Conservation (phyloP, 2,888 invertebrate species). For the Pandemis heparana region DNA sequence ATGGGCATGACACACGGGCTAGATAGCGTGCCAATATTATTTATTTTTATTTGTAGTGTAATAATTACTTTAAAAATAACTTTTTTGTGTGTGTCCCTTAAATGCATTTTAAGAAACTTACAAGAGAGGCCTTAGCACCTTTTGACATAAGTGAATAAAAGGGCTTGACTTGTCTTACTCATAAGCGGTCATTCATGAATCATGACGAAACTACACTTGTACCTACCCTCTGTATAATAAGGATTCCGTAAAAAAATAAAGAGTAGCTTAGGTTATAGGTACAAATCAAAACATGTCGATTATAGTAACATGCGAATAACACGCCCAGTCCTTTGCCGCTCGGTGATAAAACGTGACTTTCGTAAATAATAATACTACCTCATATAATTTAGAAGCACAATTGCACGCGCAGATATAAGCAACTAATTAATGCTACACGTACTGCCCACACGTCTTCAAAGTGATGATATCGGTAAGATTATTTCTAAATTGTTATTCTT, state of each 20-base stretch:
- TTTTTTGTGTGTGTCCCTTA: too few relatives aligned
- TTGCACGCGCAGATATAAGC: background rate
- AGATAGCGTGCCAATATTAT: too few relatives aligned
- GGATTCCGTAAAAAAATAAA: too few relatives aligned
- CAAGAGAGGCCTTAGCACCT: too few relatives aligned
- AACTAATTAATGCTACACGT: background rate
- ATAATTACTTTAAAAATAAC: too few relatives aligned
- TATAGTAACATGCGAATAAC: too few relatives aligned
- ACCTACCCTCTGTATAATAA: too few relatives aligned
- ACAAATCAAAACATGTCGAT: background rate
- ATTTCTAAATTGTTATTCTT: constrained; percentile 9
- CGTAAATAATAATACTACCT: background rate
- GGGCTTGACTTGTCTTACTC: background rate
- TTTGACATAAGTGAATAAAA: too few relatives aligned
- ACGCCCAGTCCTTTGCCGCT: background rate
- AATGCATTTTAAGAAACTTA: too few relatives aligned
- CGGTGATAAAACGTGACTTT: background rate
- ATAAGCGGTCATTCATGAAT: background rate
- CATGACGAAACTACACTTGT: background rate
- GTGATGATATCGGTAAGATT: constrained; percentile 2
- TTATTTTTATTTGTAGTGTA: too few relatives aligned
- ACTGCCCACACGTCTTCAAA: background rate
- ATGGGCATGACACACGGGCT: too few relatives aligned
- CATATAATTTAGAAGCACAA: background rate
- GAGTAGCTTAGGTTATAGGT: too few relatives aligned